Evolutionary conservation across 1,140 invertebrate genomes (phyloP).

Genomic region (Gyrodactylus bullatarudis): DNA sequence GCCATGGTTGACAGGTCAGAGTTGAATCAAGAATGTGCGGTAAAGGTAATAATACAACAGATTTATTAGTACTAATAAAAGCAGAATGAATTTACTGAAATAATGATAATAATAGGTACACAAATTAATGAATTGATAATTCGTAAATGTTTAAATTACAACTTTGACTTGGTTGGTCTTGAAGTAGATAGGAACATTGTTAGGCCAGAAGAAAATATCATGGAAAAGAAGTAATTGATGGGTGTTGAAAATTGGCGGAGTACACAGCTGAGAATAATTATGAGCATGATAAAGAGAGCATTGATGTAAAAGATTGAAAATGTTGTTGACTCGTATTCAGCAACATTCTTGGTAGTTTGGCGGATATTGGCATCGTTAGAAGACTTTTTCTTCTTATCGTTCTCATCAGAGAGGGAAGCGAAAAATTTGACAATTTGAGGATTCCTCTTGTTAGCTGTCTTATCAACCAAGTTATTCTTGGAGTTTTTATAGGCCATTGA

Average conservation of each 20-base stretch:
- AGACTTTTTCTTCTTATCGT: neutral
- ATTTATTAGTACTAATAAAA: too few species aligned
- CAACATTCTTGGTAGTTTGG: neutral
- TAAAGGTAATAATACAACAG: too few species aligned
- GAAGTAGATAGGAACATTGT: neutral
- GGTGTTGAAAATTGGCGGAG: neutral
- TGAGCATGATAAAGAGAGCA: neutral
- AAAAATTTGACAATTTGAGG: neutral
- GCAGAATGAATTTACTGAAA: too few species aligned
- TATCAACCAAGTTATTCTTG: neutral
- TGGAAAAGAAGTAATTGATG: neutral
- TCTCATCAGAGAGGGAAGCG: neutral
- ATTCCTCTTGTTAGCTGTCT: neutral
- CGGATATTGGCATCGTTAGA: neutral
- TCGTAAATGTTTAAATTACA: too few species aligned
- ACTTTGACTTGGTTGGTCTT: neutral
- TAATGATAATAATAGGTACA: too few species aligned
- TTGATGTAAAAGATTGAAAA: neutral
- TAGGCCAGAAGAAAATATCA: neutral
- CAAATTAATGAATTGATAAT: too few species aligned
- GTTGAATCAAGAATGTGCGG: too few species aligned
- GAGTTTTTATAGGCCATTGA: neutral
- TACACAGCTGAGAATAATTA: neutral
- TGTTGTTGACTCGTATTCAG: neutral
- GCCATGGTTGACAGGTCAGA: too few species aligned